Evolutionary conservation across 2,797 vertebrate species (phyloP), one percentile per base, ranked within the genome.

Genomic region (Parotocinclus haroldoi): DNA sequence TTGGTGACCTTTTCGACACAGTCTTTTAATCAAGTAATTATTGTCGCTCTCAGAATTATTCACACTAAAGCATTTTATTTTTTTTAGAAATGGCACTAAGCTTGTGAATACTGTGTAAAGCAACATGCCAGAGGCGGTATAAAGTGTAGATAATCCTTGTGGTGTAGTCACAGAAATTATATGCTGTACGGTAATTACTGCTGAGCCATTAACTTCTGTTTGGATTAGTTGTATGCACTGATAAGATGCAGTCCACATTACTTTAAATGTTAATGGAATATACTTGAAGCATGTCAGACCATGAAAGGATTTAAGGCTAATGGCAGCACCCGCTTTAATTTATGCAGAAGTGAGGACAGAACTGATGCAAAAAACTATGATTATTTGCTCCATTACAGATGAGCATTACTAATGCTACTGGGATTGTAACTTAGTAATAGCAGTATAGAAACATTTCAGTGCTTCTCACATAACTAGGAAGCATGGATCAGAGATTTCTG

Each of bases 241-340:
- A 27, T 27, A 27, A 27, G 7, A 4, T 76, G 76, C 58, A 62
- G 73, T 76, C 75, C 76, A 75, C 73, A 71, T 68, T 67, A 72
- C 71, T 73, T 66, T 67, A 83, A 81, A 82, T 82, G 77, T 77
- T 84, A 86, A 83, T 76, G 79, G 76, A 75, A 27, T 27, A 27
- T 84, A 81, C 76, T 78, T 83, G 79, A 86, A 78, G 81, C 60
- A 27, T 27, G 27, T 27, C 27, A 27, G 27, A 27, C 27, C 27
- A 27, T 27, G 27, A 5, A 73, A 76, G 64, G 59, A 66, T 72
- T 75, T 58, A 71, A 78, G 76, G 80, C 85, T 78, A 81, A 82
- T 75, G 73, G 72, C 75, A 80, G 70, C 70, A 56, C 61, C 58
- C 68, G 64, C 37, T n/a, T 67, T 50, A 42, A 39, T 69, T 63